These are phyloP conservation scores for Podocnemis expansa DNA, from an alignment of 2,113 vertebrate species.

Conservation along the genomic window DNA sequence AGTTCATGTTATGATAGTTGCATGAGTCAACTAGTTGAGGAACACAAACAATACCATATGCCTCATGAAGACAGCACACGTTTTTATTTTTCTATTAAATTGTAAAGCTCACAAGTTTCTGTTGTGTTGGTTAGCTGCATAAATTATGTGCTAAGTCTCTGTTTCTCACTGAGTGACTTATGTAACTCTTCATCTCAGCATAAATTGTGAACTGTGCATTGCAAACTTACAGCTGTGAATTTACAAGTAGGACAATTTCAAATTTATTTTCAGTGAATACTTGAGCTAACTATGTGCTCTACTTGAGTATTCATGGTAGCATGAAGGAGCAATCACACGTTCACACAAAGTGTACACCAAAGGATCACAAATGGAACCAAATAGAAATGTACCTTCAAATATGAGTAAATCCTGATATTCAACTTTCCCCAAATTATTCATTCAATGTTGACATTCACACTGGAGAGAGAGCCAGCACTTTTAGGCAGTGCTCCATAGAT, in stretches of 20 bases:
- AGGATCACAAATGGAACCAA: not conserved
- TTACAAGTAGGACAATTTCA: not conserved
- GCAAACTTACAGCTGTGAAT: rapidly evolving
- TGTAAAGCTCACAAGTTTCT: not conserved
- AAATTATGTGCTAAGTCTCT: not conserved
- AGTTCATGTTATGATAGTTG: not conserved
- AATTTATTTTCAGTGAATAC: not conserved
- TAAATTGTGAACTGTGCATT: not conserved
- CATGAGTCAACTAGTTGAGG: not conserved
- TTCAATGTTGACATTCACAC: not conserved
- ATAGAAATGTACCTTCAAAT: not conserved
- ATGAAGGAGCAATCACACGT: not conserved
- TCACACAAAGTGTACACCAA: not conserved
- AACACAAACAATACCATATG: not conserved
- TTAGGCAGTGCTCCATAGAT: not conserved
- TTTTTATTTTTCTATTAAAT: not conserved
- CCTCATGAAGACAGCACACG: not conserved
- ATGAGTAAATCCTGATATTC: not conserved
- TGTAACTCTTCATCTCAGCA: not conserved
- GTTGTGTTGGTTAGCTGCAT: not conserved
- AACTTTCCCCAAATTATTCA: not conserved
- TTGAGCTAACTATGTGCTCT: not conserved
- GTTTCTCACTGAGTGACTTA: rapidly evolving
- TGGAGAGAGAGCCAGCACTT: not conserved
- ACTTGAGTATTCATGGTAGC: not conserved